Percentiles rank a stretch among this genome's conserved stretches.
Evolutionary conservation across 2,113 vertebrate species (phyloP).

Genomic region (Pseudonaja textilis): DNA sequence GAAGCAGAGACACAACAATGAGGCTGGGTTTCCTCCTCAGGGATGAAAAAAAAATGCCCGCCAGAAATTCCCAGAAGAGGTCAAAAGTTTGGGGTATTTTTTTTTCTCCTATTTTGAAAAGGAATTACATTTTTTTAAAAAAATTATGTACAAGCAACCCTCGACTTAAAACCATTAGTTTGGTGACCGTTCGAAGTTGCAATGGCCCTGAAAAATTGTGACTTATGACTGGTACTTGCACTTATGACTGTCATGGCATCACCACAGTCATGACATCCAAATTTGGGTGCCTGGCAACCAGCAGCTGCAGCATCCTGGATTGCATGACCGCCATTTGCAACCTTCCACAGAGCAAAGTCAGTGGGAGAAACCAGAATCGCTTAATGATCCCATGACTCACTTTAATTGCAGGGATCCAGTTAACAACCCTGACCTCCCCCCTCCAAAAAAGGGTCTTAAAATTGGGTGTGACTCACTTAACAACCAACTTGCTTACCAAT

Average conservation of each 20-base stretch:
- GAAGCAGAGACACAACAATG: background rate
- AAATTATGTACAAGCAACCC: background rate
- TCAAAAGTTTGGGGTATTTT: background rate
- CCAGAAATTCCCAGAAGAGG: background rate
- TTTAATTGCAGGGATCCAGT: background rate
- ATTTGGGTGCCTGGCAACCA: background rate
- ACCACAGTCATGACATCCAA: rapidly evolving
- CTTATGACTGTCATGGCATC: background rate
- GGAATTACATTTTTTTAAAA: background rate
- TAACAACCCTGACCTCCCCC: background rate
- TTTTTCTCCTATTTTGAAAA: background rate
- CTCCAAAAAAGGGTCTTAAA: no score
- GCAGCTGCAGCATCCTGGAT: background rate
- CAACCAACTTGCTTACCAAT: no score
- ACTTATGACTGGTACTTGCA: background rate
- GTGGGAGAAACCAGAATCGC: background rate
- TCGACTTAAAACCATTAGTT: background rate
- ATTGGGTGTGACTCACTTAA: no score
- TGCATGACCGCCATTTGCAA: background rate
- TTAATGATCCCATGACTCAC: background rate
- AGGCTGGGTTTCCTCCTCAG: background rate
- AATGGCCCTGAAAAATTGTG: background rate
- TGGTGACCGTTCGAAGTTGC: background rate
- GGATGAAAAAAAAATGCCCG: background rate
- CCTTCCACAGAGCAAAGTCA: background rate